Evolutionary conservation across 1,140 invertebrate species (phyloP).

Genomic region (Leptoteleia sp.): DNA sequence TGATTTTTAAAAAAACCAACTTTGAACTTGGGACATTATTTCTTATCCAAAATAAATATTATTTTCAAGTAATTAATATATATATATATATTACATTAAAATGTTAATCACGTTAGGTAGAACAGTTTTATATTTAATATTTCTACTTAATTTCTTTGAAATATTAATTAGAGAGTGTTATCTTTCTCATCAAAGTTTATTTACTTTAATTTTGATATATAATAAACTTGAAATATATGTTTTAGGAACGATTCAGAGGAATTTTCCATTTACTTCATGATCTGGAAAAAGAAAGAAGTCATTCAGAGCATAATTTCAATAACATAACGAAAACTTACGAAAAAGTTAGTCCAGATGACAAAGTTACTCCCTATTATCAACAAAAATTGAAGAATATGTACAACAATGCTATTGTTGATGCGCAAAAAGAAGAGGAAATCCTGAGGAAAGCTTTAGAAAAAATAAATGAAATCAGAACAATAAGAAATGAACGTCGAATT

Average conservation of each 20-base stretch:
- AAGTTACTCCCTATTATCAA: conserved; percentile 84
- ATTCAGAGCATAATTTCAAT: conserved; percentile 89
- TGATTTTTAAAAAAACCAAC: too few relatives aligned
- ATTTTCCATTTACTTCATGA: conserved; percentile 89
- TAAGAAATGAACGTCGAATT: conserved; percentile 93
- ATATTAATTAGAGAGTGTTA: too few relatives aligned
- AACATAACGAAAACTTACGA: conserved; percentile 91
- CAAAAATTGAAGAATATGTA: conserved; percentile 92
- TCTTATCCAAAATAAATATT: too few relatives aligned
- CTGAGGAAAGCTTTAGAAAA: conserved; percentile 90
- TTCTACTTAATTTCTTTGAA: too few relatives aligned
- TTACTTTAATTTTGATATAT: too few relatives aligned
- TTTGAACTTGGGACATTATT: too few relatives aligned
- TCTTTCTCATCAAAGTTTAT: too few relatives aligned
- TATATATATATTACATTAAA: too few relatives aligned
- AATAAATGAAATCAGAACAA: conserved; percentile 94
- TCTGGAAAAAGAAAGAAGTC: conserved; percentile 88
- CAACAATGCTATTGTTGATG: conserved; percentile 89
- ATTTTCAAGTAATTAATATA: too few relatives aligned
- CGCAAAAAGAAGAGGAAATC: conserved; percentile 91
- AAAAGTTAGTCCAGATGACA: conserved; percentile 86
- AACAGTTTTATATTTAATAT: too few relatives aligned
- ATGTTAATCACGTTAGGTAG: too few relatives aligned
- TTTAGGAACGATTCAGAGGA: conserved; percentile 88
- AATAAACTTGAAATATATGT: too few relatives aligned